These are phyloP conservation scores for Amphiprion percula DNA, from an alignment of 2,113 vertebrate genomes.

Conservation along the genomic window DNA sequence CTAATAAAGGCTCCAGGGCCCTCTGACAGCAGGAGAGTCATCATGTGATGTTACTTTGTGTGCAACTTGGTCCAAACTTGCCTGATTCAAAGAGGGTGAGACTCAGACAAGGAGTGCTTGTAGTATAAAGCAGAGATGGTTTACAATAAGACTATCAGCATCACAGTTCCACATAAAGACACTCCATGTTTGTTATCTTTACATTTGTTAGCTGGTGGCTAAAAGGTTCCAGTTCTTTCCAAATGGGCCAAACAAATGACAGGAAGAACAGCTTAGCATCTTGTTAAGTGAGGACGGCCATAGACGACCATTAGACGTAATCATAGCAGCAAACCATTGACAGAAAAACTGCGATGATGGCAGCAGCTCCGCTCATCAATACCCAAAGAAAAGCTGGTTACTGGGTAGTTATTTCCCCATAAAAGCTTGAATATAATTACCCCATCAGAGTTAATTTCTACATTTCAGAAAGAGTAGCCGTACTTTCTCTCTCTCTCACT, in stretches of 20 bases:
- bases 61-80: too few species aligned
- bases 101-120: too few species aligned
- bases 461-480: conserved; percentile 5
- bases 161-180: too few species aligned
- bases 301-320: conserved; percentile 47
- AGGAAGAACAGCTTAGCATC: conserved; percentile 39
- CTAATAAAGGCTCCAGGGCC: too few species aligned
- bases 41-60: too few species aligned
- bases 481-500: neutral
- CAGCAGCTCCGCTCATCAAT: conserved; percentile 41
- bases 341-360: conserved; percentile 29
- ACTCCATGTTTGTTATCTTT: conserved; percentile 10
- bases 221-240: conserved; percentile 11
- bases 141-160: neutral
- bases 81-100: too few species aligned
- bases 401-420: conserved; percentile 29
- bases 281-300: conserved; percentile 45
- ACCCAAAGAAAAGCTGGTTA: conserved; percentile 32
- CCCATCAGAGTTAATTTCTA: conserved; percentile 13
- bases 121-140: neutral
- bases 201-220: neutral
- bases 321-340: conserved; percentile 57
- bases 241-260: conserved; percentile 12
- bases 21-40: too few species aligned
- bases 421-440: conserved; percentile 22